Evolutionary conservation across 2,888 invertebrate genomes (phyloP), one percentile per base, ranked within the genome.

Genomic region (Apamea epomidion): DNA sequence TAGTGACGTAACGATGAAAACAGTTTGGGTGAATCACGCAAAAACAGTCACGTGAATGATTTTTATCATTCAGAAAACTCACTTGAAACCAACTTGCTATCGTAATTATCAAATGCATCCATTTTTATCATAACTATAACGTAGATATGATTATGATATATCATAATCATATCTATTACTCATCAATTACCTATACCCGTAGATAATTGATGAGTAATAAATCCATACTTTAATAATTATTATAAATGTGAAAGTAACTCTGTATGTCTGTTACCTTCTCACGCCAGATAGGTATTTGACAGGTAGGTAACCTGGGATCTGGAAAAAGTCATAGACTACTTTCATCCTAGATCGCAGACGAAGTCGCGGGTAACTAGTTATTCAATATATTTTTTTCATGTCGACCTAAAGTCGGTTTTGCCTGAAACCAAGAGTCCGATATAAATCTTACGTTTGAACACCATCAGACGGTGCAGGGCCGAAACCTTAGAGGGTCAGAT

Each of bases 61-160:
- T n/a, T n/a, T n/a, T n/a, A 65, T n/a, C 16, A 32, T 6, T 48
- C 68, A 74, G 68, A 32, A 74, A 74, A 68, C 25, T 48, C 12
- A 32, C 10, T 67, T 14, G 6, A 1, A 32, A 65, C 74, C 25
- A 67, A 64, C 21, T 29, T 21, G 5, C 5, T n/a, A 32, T 6
- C 21, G 14, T 25, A 67, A 8, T 68, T 42, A 68, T 42, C 25
- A 68, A 29, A 42, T 73, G 21, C 21, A 58, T 58, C 3, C 14
- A 29, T 73, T 42, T 62, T 62, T 51, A 51, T 51, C 51, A 18
- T 51, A 51, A 51, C 8, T 7, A 8, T 7, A 54, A 21, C 54
- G 54, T 54, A 54, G 54, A 7, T 54, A 18, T 16, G 48, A 51
- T 18, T 51, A 18, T 51, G 18, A 51, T 18, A 51, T 51, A 32